Conservation (phyloP, 2,113 vertebrate species). For the Bombycilla garrulus region DNA sequence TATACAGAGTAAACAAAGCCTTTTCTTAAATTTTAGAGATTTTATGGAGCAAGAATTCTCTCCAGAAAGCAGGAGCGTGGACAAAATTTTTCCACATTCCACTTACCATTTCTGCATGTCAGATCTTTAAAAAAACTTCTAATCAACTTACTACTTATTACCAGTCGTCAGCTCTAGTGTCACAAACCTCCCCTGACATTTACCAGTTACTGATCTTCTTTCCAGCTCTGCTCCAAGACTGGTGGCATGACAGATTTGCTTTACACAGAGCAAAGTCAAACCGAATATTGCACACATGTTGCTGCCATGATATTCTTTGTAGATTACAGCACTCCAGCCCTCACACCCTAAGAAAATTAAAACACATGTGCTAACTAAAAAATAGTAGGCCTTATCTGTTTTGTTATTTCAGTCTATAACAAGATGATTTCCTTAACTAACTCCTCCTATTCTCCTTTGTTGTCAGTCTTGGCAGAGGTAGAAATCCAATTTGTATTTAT, state of each 20-base stretch:
- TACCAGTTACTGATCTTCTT: neutral
- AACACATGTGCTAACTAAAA: neutral
- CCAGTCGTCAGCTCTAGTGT: neutral
- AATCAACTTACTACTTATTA: neutral
- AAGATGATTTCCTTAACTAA: neutral
- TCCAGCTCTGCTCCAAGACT: neutral
- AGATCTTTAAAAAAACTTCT: neutral
- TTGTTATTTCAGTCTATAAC: neutral
- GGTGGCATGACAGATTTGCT: neutral
- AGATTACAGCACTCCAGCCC: neutral
- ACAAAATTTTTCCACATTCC: neutral
- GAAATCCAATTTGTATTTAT: neutral
- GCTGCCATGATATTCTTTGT: neutral
- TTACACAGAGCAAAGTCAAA: neutral
- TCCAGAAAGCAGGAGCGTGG: neutral
- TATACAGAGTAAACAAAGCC: conserved; percentile 11
- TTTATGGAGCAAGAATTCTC: neutral
- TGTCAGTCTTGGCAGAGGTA: neutral
- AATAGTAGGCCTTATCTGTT: neutral
- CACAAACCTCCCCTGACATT: neutral
- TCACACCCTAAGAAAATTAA: neutral
- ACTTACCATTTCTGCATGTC: neutral
- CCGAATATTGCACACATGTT: neutral
- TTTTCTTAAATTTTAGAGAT: neutral
- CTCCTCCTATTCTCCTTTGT: neutral